Percentiles rank a stretch among this genome's conserved stretches.
These are phyloP conservation scores for Sebastes minor DNA, from an alignment of 2,797 vertebrate genomes.

Conservation along the genomic window DNA sequence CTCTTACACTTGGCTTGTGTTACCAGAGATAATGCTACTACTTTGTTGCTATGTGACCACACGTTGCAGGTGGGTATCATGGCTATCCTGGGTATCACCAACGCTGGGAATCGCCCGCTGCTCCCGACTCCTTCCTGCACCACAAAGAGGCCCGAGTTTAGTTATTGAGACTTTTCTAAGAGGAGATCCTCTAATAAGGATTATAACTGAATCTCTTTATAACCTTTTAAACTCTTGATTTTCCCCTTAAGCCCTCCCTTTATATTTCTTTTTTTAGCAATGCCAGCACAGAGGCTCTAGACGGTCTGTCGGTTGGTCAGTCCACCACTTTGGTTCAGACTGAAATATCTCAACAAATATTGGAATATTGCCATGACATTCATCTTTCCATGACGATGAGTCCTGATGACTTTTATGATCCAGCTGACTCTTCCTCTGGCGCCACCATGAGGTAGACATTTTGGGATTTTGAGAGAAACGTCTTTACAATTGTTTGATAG, in stretches of 20 bases:
- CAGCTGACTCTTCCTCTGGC: no score
- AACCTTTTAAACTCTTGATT: background rate
- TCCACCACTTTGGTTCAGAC: no score
- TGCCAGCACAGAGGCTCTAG: no score
- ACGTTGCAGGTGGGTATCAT: constrained; percentile 23
- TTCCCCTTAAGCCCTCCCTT: background rate
- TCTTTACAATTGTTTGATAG: no score
- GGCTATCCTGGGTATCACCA: background rate
- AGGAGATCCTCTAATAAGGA: background rate
- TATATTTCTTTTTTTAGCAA: no score
- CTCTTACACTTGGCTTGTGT: constrained; percentile 42
- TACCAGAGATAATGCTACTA: constrained; percentile 25
- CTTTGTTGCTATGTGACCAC: constrained; percentile 33
- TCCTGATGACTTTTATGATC: no score
- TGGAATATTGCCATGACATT: no score
- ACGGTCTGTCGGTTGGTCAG: no score
- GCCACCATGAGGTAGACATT: no score
- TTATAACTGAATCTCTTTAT: background rate
- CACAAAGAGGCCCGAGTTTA: background rate
- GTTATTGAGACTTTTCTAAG: background rate
- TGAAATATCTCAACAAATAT: no score
- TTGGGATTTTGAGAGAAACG: no score
- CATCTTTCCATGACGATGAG: no score
- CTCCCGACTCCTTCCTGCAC: background rate
- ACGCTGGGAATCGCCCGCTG: background rate